Base-by-base conservation (phyloP, 1,140 invertebrate species). In the Pseudomyrmex concolor region DNA sequence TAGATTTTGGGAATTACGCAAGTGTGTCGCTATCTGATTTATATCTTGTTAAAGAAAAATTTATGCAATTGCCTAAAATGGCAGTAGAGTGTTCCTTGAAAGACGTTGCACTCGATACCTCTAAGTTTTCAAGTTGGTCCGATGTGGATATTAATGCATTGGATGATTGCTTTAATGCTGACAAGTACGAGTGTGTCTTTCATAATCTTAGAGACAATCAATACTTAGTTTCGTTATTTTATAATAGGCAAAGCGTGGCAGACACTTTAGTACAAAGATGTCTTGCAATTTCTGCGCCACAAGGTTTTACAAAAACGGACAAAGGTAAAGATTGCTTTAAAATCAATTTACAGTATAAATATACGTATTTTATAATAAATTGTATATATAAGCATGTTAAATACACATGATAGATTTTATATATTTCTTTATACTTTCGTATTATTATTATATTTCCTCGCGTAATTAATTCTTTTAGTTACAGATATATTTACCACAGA, bases 1-100 rank as follows among this genome's bases (percentile, higher is more conserved):
- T 97, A 1, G 97, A 97, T 93, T 97, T 96, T 88, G 97, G 97
- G 48, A 98, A 98, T 90, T 94, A 94, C 43, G 95, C 95, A 43
- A 91, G 95, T 0, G 95, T 97, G 0, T 93, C 95, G 50, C 91
- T 92, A 0, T 94, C 92, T 70, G 95, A 97, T 87, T 95, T 97
- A 0, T 97, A 95, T 94, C 94, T 95, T 17, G 93, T 97, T 25
- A 96, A 97, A 71, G 94, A 94, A 43, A 94, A 96, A 83, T 95
- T 97, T 43, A 95, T 96, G 89, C 92, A 94, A n/a, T 84, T 97
- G 10, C 97, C 97, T 0, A 96, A 95, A 67, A 96, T 97, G 94
- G 96, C 96, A 0, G 93, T 97, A 3, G 94, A 95, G 19, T 97
- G 97, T 91, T 93, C 94, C 0, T 92, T 98, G 19, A 91, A 94